phyloP scores from a whole-genome alignment of 1,140 invertebrate genomes.

The Araneus ventricosus region DNA sequence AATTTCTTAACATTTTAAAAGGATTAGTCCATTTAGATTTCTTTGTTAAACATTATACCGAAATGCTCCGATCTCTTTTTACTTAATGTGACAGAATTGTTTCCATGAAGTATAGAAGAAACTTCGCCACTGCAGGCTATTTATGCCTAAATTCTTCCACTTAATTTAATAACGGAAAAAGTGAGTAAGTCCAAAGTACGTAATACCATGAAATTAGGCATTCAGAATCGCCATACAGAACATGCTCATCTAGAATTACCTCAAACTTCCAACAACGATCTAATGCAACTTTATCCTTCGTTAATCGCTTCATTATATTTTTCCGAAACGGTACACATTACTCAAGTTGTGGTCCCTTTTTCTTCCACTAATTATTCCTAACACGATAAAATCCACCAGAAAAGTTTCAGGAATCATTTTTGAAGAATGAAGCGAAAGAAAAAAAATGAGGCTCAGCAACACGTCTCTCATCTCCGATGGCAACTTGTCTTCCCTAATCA shows the following conservation, averaged over 20 bases:
- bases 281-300: background rate
- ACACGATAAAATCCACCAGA: background rate
- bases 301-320: slow-evolving; percentile 20
- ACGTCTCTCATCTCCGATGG: background rate
- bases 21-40: no score
- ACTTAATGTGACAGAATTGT: no score
- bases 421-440: background rate
- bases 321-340: background rate
- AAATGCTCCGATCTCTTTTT: no score
- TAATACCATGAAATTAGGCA: background rate
- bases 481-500: slow-evolving; percentile 34
- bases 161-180: background rate
- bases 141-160: background rate
- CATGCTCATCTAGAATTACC: background rate
- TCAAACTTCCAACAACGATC: background rate
- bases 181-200: background rate
- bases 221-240: background rate
- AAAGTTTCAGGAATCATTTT: background rate
- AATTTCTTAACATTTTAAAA: no score
- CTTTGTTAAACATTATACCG: no score
- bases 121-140: no score
- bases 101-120: no score
- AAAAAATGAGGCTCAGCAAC: background rate
- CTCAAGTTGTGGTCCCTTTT: background rate
- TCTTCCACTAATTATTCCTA: background rate